These are phyloP conservation scores for Spondyliosoma cantharus DNA, from an alignment of 2,797 vertebrate genomes.

Conservation along the genomic window DNA sequence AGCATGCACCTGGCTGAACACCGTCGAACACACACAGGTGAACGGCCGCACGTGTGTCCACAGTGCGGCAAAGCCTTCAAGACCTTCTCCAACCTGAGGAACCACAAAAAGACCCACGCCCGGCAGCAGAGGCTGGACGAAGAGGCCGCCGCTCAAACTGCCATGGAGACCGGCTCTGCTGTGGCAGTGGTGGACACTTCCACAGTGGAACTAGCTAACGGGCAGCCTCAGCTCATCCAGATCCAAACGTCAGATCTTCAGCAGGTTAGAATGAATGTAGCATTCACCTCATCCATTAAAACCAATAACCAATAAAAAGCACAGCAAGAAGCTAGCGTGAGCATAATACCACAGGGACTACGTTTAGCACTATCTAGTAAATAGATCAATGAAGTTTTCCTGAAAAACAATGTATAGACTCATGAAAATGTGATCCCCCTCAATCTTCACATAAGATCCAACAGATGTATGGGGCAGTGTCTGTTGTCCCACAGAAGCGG, in stretches of 20 bases:
- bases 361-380: background rate
- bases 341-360: background rate
- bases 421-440: too few relatives aligned
- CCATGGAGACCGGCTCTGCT: constrained; percentile 53
- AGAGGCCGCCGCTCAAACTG: constrained; percentile 54
- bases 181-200: constrained; percentile 73
- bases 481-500: too few relatives aligned
- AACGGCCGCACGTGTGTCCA: constrained; percentile 82
- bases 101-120: constrained; percentile 86
- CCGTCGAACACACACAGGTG: constrained; percentile 84
- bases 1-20: constrained; percentile 87
- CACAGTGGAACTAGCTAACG: constrained; percentile 63
- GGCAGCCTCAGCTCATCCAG: constrained; percentile 83
- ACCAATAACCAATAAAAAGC: background rate
- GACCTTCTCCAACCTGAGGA: constrained; percentile 88
- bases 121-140: constrained; percentile 76
- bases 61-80: constrained; percentile 87
- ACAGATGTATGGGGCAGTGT: too few relatives aligned
- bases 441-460: too few relatives aligned
- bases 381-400: too few relatives aligned
- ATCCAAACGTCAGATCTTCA: constrained; percentile 83
- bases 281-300: background rate
- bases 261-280: constrained; percentile 73
- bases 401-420: too few relatives aligned
- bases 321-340: too few relatives aligned